Evolutionary conservation across 2,113 vertebrate species (phyloP).

Genomic region (Alaudala cheleensis): DNA sequence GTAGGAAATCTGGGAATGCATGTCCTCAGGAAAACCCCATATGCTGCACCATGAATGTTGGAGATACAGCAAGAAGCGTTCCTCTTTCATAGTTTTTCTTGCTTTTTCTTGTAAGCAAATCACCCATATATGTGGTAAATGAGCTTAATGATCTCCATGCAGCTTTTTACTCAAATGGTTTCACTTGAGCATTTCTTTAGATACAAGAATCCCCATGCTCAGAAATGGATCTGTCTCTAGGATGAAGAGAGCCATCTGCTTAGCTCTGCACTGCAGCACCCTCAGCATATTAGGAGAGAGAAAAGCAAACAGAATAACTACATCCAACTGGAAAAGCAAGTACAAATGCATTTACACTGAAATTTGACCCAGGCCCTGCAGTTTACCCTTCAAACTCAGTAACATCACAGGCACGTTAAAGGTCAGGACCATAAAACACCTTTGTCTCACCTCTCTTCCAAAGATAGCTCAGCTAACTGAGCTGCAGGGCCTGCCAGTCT

Average conservation of each 20-base stretch:
- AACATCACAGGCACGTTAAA: not conserved
- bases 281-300: not conserved
- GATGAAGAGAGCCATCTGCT: conserved; percentile 41
- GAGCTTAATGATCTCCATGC: not conserved
- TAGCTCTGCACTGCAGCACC: conserved; percentile 12
- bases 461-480: not conserved
- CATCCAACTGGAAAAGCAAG: not conserved
- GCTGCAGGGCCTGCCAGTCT: not conserved
- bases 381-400: conserved; percentile 25
- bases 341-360: not conserved
- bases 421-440: conserved; percentile 20
- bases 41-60: not conserved
- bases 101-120: not conserved
- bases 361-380: conserved; percentile 4
- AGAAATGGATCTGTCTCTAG: not conserved
- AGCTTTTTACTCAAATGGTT: not conserved
- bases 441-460: conserved; percentile 31
- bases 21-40: not conserved
- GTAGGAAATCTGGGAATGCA: not conserved
- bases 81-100: not conserved
- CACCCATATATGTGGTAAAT: not conserved
- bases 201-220: not conserved
- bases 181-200: not conserved
- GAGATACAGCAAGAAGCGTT: not conserved
- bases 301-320: not conserved